Evolutionary conservation across 2,113 vertebrate species (phyloP).

Genomic region (Argyrosomus japonicus): DNA sequence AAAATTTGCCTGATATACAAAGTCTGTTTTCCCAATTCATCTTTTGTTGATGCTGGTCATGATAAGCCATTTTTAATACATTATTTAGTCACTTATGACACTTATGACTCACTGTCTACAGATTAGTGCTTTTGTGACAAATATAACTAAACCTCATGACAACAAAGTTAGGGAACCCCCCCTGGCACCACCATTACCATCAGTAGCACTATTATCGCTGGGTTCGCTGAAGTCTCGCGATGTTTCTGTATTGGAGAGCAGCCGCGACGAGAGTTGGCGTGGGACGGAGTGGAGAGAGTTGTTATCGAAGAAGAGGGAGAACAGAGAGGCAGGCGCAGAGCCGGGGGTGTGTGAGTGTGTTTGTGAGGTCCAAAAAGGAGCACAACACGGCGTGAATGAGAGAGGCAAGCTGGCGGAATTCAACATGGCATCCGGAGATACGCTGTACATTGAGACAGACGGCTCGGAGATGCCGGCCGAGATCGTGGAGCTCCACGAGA

Average conservation of each 20-base stretch:
- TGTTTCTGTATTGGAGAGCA: constrained; percentile 77
- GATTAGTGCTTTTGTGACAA: background rate
- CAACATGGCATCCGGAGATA: constrained; percentile 97
- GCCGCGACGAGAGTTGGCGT: constrained; percentile 89
- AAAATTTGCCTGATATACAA: background rate
- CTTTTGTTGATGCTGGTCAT: background rate
- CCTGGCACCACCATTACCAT: background rate
- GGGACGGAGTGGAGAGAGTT: constrained; percentile 87
- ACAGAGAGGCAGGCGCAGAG: constrained; percentile 77
- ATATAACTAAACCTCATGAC: background rate
- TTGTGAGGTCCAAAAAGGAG: constrained; percentile 60
- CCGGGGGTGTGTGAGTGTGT: constrained; percentile 76
- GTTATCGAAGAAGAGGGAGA: constrained; percentile 90
- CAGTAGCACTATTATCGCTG: background rate
- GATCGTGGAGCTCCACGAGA: constrained; percentile 97
- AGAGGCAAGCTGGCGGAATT: constrained; percentile 85
- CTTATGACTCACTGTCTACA: background rate
- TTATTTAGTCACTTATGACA: background rate
- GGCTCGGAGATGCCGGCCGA: constrained; percentile 98
- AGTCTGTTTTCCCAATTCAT: background rate
- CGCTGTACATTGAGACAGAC: constrained; percentile 96
- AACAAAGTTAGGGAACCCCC: constrained; percentile 10
- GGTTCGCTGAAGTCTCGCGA: constrained; percentile 88
- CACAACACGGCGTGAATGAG: constrained; percentile 80
- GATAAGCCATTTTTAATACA: background rate